These are phyloP conservation scores for Diploptera punctata DNA, from an alignment of 2,888 invertebrate genomes.

Conservation along the genomic window DNA sequence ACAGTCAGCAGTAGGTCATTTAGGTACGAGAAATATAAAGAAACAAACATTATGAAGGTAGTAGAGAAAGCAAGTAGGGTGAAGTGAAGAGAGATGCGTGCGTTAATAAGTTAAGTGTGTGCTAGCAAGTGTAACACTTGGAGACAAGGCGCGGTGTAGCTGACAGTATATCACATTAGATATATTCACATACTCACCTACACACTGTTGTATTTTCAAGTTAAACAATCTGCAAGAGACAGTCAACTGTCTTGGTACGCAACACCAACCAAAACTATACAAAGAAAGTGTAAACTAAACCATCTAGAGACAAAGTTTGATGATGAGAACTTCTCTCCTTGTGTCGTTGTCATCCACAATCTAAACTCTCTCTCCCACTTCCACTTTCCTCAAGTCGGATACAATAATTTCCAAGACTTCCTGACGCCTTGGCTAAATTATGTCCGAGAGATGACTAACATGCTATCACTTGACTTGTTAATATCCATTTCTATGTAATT, in stretches of 20 bases:
- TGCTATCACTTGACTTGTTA: too few relatives aligned
- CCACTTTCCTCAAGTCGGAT: not conserved
- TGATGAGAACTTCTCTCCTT: constrained; percentile 14
- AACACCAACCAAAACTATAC: constrained; percentile 26
- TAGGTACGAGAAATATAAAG: too few relatives aligned
- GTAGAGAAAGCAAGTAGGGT: too few relatives aligned
- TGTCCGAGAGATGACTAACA: too few relatives aligned
- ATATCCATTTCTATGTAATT: too few relatives aligned
- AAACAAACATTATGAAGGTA: too few relatives aligned
- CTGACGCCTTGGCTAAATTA: too few relatives aligned
- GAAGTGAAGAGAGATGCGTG: too few relatives aligned
- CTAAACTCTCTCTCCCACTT: constrained; percentile 2
- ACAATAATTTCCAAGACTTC: not conserved
- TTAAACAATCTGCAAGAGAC: constrained; percentile 54
- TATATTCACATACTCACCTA: constrained; percentile 10
- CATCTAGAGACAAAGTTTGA: constrained; percentile 21
- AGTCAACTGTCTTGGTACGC: constrained; percentile 43
- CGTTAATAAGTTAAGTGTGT: constrained; percentile 17
- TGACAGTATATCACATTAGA: constrained; percentile 57
- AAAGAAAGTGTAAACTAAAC: constrained; percentile 31
- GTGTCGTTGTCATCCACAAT: constrained; percentile 20
- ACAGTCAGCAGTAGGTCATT: too few relatives aligned
- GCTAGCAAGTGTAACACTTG: constrained; percentile 16
- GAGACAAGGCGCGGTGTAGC: constrained; percentile 45
- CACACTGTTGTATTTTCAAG: constrained; percentile 11